Conservation (phyloP, 2,888 invertebrate species). For the Laothoe populi region DNA sequence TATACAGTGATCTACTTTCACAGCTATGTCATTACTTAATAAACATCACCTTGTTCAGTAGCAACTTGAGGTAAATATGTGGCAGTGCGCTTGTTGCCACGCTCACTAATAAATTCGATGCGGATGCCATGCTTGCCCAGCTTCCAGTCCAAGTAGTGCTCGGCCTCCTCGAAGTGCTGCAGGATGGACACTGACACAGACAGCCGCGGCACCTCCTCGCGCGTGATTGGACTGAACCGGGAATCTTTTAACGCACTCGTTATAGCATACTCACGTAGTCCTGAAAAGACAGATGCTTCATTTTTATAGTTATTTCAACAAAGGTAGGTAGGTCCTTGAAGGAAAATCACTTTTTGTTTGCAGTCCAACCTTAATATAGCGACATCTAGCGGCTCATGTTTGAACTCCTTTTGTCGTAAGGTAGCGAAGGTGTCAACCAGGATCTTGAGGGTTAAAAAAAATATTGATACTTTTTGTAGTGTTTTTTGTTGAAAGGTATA, state of each 20-base stretch:
- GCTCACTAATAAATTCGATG: slow-evolving; percentile 98
- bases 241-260: slow-evolving; percentile 99
- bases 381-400: background rate
- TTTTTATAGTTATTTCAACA: background rate
- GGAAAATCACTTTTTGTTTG: background rate
- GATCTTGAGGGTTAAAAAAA: background rate
- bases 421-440: slow-evolving; percentile 8
- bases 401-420: background rate
- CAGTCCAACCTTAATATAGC: background rate
- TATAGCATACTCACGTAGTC: slow-evolving; percentile 97
- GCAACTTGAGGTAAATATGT: slow-evolving; percentile 99
- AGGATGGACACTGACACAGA: slow-evolving; percentile 98
- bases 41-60: slow-evolving; percentile 92
- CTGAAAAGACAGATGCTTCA: slow-evolving; percentile 63
- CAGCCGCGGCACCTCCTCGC: slow-evolving; percentile 96
- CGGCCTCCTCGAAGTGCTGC: slow-evolving; percentile 97
- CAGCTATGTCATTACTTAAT: background rate
- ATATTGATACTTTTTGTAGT: too few species aligned
- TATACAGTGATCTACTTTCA: too few species aligned
- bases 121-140: slow-evolving; percentile 98
- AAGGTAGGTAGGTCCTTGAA: background rate
- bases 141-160: slow-evolving; percentile 98
- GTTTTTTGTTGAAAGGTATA: too few species aligned
- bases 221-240: slow-evolving; percentile 96
- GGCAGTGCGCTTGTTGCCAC: slow-evolving; percentile 97